A percentile compares a stretch with the other conserved stretches of the same genome.
Evolutionary conservation across 92 coral and sea anemone species (phyloP).

Genomic region (Paragorgia papillata): DNA sequence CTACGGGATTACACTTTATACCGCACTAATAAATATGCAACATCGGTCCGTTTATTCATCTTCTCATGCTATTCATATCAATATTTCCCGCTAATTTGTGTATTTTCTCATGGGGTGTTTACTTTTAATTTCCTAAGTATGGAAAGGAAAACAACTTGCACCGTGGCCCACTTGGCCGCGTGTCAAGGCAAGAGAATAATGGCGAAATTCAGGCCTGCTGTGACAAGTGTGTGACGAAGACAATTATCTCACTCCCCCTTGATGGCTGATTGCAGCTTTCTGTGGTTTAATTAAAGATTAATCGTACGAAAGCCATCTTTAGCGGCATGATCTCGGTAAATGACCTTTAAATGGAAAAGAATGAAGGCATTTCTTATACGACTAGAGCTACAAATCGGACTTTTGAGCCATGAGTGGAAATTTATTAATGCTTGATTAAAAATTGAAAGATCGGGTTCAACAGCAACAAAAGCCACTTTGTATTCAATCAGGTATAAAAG

Average conservation of each 20-base stretch:
- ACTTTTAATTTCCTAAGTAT: too few species aligned
- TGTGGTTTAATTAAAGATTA: slow-evolving; percentile 22
- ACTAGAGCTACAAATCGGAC: neutral
- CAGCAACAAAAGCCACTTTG: neutral
- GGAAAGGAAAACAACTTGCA: slow-evolving; percentile 6
- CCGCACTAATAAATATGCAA: too few species aligned
- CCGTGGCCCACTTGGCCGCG: too few species aligned
- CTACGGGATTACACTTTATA: too few species aligned
- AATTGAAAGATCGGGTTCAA: slow-evolving; percentile 16
- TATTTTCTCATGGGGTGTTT: too few species aligned
- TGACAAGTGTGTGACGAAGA: too few species aligned
- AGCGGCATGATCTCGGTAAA: slow-evolving; percentile 14
- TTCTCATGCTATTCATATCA: too few species aligned
- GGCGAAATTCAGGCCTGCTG: too few species aligned
- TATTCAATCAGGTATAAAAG: neutral
- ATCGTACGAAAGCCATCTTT: slow-evolving; percentile 33
- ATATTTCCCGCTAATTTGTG: too few species aligned
- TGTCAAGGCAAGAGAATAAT: too few species aligned
- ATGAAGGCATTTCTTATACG: slow-evolving; percentile 17
- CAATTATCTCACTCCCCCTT: slow-evolving; percentile 35
- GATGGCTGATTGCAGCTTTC: slow-evolving; percentile 48
- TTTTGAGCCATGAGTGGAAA: neutral
- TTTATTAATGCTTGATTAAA: slow-evolving; percentile 17
- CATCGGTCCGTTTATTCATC: too few species aligned
- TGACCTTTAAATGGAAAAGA: slow-evolving; percentile 24